Evolutionary conservation across 2,888 invertebrate genomes (phyloP).

Genomic region (Pomacea canaliculata): DNA sequence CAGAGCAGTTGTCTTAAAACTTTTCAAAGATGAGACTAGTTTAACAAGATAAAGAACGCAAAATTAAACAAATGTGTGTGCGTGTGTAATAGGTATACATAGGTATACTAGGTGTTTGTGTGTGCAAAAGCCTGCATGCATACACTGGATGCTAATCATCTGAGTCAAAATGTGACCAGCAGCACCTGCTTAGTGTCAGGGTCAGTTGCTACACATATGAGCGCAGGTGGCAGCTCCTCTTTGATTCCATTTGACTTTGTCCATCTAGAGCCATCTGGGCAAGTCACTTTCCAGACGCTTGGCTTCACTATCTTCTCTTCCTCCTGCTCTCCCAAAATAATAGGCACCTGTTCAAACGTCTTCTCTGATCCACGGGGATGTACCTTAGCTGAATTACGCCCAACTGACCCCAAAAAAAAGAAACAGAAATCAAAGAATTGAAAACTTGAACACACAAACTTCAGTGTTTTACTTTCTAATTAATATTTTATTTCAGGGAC

Average conservation of each 20-base stretch:
- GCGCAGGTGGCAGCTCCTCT: conserved; percentile 51
- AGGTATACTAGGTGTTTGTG: background rate
- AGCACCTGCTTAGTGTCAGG: conserved; percentile 66
- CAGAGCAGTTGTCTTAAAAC: too few relatives aligned
- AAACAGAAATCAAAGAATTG: background rate
- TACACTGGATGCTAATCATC: too few relatives aligned
- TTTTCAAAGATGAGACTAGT: too few relatives aligned
- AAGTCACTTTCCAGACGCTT: conserved; percentile 60
- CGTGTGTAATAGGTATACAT: background rate
- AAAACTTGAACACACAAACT: too few relatives aligned
- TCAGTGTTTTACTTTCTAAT: too few relatives aligned
- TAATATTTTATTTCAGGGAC: too few relatives aligned
- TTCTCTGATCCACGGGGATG: background rate
- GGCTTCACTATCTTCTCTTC: conserved; percentile 37
- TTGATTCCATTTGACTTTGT: conserved; percentile 44
- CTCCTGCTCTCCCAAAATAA: conserved; percentile 25
- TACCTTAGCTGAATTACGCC: background rate
- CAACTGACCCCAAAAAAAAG: background rate
- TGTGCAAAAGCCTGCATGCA: too few relatives aligned
- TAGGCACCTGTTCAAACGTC: background rate
- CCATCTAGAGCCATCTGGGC: conserved; percentile 59
- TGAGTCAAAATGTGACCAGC: too few relatives aligned
- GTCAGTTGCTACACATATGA: conserved; percentile 64
- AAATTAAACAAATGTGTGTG: background rate
- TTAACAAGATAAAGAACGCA: background rate